These are phyloP conservation scores for Manduca sexta DNA, from an alignment of 1,140 invertebrate genomes.

Conservation along the genomic window DNA sequence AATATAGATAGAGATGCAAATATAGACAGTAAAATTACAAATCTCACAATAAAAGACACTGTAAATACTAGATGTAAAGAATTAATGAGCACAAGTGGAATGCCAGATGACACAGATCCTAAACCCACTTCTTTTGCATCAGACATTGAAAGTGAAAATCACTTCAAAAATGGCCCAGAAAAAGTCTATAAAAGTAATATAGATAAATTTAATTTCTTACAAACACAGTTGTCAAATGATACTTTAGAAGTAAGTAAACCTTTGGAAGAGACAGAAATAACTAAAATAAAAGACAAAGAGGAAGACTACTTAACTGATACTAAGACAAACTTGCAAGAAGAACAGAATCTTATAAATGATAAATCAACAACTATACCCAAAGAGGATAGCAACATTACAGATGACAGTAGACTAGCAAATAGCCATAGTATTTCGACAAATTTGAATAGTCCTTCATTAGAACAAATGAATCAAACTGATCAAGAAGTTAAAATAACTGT, in stretches of 20 bases:
- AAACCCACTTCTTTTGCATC: constrained; percentile 3
- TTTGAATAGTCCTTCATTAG: constrained; percentile 16
- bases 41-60: constrained; percentile 54
- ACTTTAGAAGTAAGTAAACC: constrained; percentile 17
- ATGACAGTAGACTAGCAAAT: constrained; percentile 59
- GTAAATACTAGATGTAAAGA: constrained; percentile 25
- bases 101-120: constrained; percentile 14
- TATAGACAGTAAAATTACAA: constrained; percentile 48
- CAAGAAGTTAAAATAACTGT: constrained; percentile 50
- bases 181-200: constrained; percentile 56
- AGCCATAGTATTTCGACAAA: constrained; percentile 22
- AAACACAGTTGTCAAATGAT: constrained; percentile 55
- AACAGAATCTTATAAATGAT: constrained; percentile 4
- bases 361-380: constrained; percentile 11
- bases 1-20: constrained; percentile 52
- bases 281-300: constrained; percentile 12
- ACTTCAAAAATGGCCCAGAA: constrained; percentile 31
- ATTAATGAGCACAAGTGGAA: constrained; percentile 16
- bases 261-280: constrained; percentile 13
- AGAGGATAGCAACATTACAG: constrained; percentile 53
- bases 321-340: not conserved
- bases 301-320: constrained; percentile 1
- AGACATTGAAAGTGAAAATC: constrained; percentile 23
- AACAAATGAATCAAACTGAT: constrained; percentile 22
- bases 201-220: constrained; percentile 62